Evolutionary conservation across 53 echinoderm and acorn worm species (phyloP).

Genomic region (Holothuria scabra): DNA sequence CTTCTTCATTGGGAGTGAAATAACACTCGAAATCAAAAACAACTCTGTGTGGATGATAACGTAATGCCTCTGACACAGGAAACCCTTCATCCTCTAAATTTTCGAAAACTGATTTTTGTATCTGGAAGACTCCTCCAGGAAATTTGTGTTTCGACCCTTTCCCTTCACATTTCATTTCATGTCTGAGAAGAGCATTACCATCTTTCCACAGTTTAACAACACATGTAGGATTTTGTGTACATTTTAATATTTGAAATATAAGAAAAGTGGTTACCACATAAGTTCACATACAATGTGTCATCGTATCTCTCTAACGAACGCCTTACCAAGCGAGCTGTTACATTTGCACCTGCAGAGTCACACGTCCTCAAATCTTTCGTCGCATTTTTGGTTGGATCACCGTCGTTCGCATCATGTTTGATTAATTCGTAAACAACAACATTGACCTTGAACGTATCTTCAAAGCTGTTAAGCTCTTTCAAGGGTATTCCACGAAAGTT

Average conservation of each 20-base stretch:
- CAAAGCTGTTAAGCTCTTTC: constrained; percentile 21
- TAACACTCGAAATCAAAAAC: constrained; percentile 19
- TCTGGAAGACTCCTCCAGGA: background rate
- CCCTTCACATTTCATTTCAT: constrained; percentile 3
- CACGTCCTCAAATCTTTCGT: background rate
- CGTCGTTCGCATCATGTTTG: background rate
- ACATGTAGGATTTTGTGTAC: constrained; percentile 19
- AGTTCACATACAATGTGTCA: constrained; percentile 12
- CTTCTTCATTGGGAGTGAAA: background rate
- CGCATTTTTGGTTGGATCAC: background rate
- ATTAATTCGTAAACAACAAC: constrained; percentile 44
- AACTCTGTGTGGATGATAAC: background rate
- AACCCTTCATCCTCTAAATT: constrained; percentile 16
- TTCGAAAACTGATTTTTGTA: constrained; percentile 6
- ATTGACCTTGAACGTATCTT: constrained; percentile 50
- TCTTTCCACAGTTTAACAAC: constrained; percentile 21
- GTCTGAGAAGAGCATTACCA: background rate
- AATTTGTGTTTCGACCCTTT: constrained; percentile 6
- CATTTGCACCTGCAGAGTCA: background rate
- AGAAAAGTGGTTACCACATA: constrained; percentile 19
- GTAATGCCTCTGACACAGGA: background rate
- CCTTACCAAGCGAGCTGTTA: constrained; percentile 3
- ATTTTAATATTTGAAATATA: constrained; percentile 18
- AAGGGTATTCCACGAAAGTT: constrained; percentile 38
- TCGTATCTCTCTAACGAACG: background rate